Percentiles rank a stretch among this genome's conserved stretches.
These are phyloP conservation scores for Zeus faber DNA, from an alignment of 2,113 vertebrate genomes.

Conservation along the genomic window DNA sequence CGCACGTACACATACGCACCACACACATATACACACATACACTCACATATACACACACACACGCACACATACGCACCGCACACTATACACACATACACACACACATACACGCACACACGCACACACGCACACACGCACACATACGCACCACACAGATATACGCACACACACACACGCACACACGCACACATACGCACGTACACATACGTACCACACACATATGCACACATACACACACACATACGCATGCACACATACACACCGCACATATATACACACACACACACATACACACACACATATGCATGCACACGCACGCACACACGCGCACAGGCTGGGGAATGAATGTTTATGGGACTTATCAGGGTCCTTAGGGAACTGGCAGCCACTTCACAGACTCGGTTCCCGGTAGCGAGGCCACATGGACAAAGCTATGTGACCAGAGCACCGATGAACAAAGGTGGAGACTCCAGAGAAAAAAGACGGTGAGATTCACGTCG, in stretches of 20 bases:
- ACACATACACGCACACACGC: too few relatives aligned
- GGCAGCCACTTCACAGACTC: constrained; percentile 67
- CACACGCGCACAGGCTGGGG: constrained; percentile 19
- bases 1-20: too few relatives aligned
- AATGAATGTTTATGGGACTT: constrained; percentile 66
- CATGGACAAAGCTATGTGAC: constrained; percentile 53
- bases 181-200: constrained; percentile 48
- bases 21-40: constrained; percentile 7
- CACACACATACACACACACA: not conserved
- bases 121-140: constrained; percentile 21
- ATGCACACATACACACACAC: too few relatives aligned
- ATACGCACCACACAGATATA: constrained; percentile 35
- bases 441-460: constrained; percentile 36
- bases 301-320: constrained; percentile 1
- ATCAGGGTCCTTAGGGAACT: constrained; percentile 63
- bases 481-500: too few relatives aligned
- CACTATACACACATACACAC: too few relatives aligned
- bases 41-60: constrained; percentile 44
- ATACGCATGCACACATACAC: constrained; percentile 27
- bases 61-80: too few relatives aligned
- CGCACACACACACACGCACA: too few relatives aligned
- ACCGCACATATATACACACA: not conserved
- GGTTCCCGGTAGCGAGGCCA: constrained; percentile 54
- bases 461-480: too few relatives aligned
- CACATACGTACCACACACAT: too few relatives aligned